These are phyloP conservation scores for Nerophis lumbriciformis DNA, from an alignment of 2,113 vertebrate species.

Conservation along the genomic window DNA sequence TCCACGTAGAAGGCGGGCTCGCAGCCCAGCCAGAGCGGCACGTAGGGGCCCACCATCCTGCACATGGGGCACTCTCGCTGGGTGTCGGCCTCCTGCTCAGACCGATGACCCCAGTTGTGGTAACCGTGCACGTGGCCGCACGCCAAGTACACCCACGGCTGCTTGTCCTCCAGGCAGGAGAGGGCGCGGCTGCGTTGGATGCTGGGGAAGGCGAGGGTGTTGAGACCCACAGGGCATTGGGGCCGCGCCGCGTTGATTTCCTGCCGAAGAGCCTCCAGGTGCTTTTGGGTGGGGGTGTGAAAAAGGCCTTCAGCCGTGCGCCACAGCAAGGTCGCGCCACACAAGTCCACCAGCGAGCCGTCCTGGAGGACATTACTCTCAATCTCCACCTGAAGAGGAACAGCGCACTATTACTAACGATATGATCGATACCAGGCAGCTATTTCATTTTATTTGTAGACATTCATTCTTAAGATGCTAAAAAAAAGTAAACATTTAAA, in stretches of 20 bases:
- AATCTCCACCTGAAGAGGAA: conserved; percentile 80
- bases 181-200: conserved; percentile 90
- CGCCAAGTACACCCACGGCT: conserved; percentile 93
- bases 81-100: conserved; percentile 80
- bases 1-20: conserved; percentile 97
- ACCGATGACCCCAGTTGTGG: conserved; percentile 97
- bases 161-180: conserved; percentile 93
- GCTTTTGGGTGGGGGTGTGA: conserved; percentile 92
- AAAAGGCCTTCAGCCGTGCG: conserved; percentile 91
- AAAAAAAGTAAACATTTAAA: no score
- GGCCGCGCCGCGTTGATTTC: conserved; percentile 93
- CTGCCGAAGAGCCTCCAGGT: conserved; percentile 94
- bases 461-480: no score
- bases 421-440: no score
- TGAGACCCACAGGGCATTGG: conserved; percentile 94
- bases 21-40: conserved; percentile 93
- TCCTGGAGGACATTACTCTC: conserved; percentile 94
- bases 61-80: conserved; percentile 97
- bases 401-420: not conserved
- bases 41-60: conserved; percentile 89
- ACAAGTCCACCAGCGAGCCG: conserved; percentile 93
- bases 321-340: conserved; percentile 94
- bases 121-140: conserved; percentile 96
- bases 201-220: conserved; percentile 96
- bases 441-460: no score